Base-by-base conservation (phyloP, 2,797 vertebrate species). In the Catamblyrhynchus diadema region DNA sequence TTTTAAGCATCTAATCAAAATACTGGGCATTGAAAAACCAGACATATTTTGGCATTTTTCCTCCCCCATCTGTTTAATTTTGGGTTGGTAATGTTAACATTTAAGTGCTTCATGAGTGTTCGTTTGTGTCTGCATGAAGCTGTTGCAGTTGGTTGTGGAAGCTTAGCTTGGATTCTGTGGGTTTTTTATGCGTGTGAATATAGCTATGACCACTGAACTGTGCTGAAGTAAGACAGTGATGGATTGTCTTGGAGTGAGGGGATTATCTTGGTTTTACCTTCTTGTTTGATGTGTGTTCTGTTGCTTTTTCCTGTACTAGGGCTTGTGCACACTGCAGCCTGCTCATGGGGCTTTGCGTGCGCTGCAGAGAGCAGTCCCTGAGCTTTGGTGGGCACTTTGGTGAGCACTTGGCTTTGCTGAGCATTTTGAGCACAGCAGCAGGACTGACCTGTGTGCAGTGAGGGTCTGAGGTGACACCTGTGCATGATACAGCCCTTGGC, bases 31-130 rank as follows among this genome's bases (percentile, higher is more conserved):
- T 93, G 75, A 41, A 78, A 92, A 80, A 59, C 1, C 39, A 88
- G 83, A 86, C 48, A 27, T 83, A 70, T 77, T 94, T 86, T 91
- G 91, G 79, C 81, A 44, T 87, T 95, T 96, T 86, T 73, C 39
- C n/a, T 91, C 24, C 37, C 30, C 50, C 67, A 85, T 75, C 73
- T 94, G 84, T 94, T 93, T 96, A 32, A 35, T 77, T 92, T 96
- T 92, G 90, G 75, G 65, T 95, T 72, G 69, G 35, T 90, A 83
- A 71, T 45, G 27, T 74, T 81, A 90, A 64, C 70, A 50, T 94
- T 74, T 71, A 37, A 81, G 51, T 62, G 33, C 60, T 72, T 60
- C 59, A 79, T 79, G 54, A 54, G 32, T 23, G 15, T 56, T 92
- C 32, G 0, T 51, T 85, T 73, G 37, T 73, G 72, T 67, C 69